Base-by-base conservation (phyloP, 1,140 invertebrate species). In the Goniozus legneri region DNA sequence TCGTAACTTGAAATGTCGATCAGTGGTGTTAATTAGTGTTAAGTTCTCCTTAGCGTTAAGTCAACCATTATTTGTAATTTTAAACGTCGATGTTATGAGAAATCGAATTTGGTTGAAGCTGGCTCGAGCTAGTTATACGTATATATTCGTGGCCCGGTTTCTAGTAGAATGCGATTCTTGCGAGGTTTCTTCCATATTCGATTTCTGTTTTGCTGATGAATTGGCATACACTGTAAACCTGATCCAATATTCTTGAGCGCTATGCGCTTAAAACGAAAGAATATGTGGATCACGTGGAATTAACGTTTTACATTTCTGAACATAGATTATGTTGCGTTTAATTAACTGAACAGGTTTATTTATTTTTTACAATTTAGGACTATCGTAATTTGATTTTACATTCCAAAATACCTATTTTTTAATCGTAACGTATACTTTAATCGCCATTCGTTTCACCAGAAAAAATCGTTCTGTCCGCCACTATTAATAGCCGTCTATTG, bases 251-350 rank as follows among this genome's bases (percentile, higher is more conserved):
- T 43, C 46, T 59, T 18, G 22, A 12, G n/a, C n/a, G 24, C 37
- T 44, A 14, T 14, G 45, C 31, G n/a, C 24, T 34, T 38, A 12
- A 14, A 18, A n/a, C 21, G 14, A n/a, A 50, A 53, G 52, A 56
- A 62, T 54, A 58, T 62, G 35, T 53, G 55, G 51, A 58, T 62
- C 51, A 62, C 18, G 55, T 58, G 43, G 55, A 37, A 19, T 27
- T 15, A 32, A 27, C 24, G 46, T 47, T 51, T 31, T 52, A 44
- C 44, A 39, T 43, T 36, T 36, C 52, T 49, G 37, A 32, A 13
- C 36, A 43, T 36, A 34, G 35, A 16, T 15, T 21, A 39, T 34
- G 40, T 32, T 16, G 8, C 24, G 21, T 22, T 52, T 41, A 14
- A 50, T 21, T 16, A 20, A n/a, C n/a, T n/a, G n/a, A n/a, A n/a